Percentiles rank a stretch among this genome's conserved stretches.
Conservation (phyloP, 2,797 vertebrate genomes). For the Steatocranus sp. region DNA sequence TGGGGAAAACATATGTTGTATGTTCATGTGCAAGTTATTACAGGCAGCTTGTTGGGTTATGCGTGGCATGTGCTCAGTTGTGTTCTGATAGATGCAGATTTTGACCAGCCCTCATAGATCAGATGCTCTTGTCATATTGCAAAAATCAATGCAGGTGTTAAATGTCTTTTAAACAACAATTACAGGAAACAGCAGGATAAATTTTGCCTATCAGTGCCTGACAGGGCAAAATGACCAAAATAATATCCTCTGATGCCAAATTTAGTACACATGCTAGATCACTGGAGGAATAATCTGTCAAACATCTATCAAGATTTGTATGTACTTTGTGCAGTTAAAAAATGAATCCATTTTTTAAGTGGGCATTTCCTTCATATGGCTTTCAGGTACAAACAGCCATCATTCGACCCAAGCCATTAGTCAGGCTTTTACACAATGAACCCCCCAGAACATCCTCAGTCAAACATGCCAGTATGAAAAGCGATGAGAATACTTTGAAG, state of each 20-base stretch:
- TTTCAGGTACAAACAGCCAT: slow-evolving; percentile 13
- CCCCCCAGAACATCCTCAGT: slow-evolving; percentile 31
- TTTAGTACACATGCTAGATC: background rate
- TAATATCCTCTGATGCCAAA: slow-evolving; percentile 1
- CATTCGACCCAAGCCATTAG: slow-evolving; percentile 31
- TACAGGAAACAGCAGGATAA: background rate
- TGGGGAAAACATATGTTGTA: slow-evolving; percentile 35
- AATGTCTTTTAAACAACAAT: slow-evolving; percentile 33
- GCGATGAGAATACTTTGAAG: slow-evolving; percentile 43
- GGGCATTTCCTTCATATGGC: slow-evolving; percentile 4
- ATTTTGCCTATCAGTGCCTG: background rate
- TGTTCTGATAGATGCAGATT: slow-evolving; percentile 8
- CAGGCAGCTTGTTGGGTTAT: slow-evolving; percentile 5
- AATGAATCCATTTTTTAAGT: background rate
- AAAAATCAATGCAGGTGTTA: slow-evolving; percentile 41
- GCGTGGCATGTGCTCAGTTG: background rate
- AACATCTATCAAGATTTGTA: background rate
- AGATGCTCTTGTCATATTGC: slow-evolving; percentile 11
- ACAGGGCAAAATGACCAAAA: slow-evolving; percentile 17
- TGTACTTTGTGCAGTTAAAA: background rate
- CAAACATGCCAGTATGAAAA: slow-evolving; percentile 47
- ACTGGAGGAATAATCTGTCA: background rate
- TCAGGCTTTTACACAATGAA: slow-evolving; percentile 25
- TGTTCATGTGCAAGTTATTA: slow-evolving; percentile 14
- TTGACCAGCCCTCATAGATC: background rate